These are phyloP conservation scores for Hybos culiciformis DNA, from an alignment of 2,888 invertebrate species.

Conservation along the genomic window DNA sequence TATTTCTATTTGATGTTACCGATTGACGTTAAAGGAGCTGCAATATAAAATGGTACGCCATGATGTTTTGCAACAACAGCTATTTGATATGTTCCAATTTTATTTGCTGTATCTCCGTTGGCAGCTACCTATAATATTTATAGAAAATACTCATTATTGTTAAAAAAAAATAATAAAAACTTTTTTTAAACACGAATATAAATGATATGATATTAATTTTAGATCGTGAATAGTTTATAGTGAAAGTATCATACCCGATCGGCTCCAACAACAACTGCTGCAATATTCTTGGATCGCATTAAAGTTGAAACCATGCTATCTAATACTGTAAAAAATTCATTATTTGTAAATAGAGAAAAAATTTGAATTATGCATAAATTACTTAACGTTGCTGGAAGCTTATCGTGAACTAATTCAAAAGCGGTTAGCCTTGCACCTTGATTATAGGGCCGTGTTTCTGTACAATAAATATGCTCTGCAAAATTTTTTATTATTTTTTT, in stretches of 20 bases:
- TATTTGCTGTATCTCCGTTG: slow-evolving; percentile 98
- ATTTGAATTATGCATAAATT: too few species aligned
- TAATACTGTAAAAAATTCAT: too few species aligned
- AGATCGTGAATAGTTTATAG: too few species aligned
- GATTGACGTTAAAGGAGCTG: slow-evolving; percentile 84
- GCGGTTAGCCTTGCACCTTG: slow-evolving; percentile 94
- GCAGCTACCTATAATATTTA: slow-evolving; percentile 51
- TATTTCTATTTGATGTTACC: too few species aligned
- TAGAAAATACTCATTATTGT: not conserved
- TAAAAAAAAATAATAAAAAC: not conserved
- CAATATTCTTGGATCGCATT: slow-evolving; percentile 69
- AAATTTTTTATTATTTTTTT: slow-evolving; percentile 14
- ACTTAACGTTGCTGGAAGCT: slow-evolving; percentile 85
- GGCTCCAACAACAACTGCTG: slow-evolving; percentile 93
- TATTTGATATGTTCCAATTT: slow-evolving; percentile 94
- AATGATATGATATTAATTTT: too few species aligned
- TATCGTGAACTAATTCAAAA: slow-evolving; percentile 84
- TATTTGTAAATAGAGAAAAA: too few species aligned
- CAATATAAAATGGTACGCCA: slow-evolving; percentile 86
- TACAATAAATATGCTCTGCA: slow-evolving; percentile 80
- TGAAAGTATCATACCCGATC: slow-evolving; percentile 72
- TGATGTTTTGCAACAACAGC: slow-evolving; percentile 86
- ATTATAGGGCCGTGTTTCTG: slow-evolving; percentile 96
- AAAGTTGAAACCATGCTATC: slow-evolving; percentile 89
- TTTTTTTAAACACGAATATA: too few species aligned